Evolutionary conservation across 2,797 vertebrate genomes (phyloP), one percentile per base, ranked within the genome.

Genomic region (Propithecus deckenii): DNA sequence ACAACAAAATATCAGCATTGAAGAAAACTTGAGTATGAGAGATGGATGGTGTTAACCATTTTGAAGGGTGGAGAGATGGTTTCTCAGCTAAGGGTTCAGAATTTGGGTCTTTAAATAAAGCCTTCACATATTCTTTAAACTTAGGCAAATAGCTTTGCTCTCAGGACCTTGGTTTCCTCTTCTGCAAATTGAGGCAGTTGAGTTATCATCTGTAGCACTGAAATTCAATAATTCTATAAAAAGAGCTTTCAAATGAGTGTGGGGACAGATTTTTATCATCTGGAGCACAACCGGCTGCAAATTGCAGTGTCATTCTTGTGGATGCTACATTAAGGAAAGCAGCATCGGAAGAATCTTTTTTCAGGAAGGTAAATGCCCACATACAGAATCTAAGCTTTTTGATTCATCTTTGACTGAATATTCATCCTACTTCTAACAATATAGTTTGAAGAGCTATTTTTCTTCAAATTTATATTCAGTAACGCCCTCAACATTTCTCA

Each of bases 381-480:
- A 81, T 23, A 76, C 32, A 83, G 50, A 65, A 61, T 80, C 81
- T 86, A 48, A 89, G 61, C 78, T 76, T 95, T 95, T 46, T 41
- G 32, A 89, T 88, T 95, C 79, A 88, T 92, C 84, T 92, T 87
- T 96, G 89, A 96, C 85, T 91, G 87, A 95, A 95, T 97, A 97
- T 96, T 95, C 95, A 97, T 95, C 48, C 89, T 43, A n/a, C 86
- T 96, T 93, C 86, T 83, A 97, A 96, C 91, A 97, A 86, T 96
- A 89, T 78, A 96, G 61, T 95, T 90, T 18, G 69, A 95, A 96
- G 94, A 86, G 87, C 89, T 97, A 92, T 97, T 98, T 98, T 97
- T 85, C 86, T 92, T 97, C 67, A 89, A 71, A 97, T 97, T 96
- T 95, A 72, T 94, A 97, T 98, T 97, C 97, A 96, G 97, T 83